A percentile compares a stretch with the other conserved stretches of the same genome.
These are phyloP conservation scores for Aphrocallistes beatrix DNA, from an alignment of 37 sponge, comb jelly and placozoan genomes.

Conservation along the genomic window DNA sequence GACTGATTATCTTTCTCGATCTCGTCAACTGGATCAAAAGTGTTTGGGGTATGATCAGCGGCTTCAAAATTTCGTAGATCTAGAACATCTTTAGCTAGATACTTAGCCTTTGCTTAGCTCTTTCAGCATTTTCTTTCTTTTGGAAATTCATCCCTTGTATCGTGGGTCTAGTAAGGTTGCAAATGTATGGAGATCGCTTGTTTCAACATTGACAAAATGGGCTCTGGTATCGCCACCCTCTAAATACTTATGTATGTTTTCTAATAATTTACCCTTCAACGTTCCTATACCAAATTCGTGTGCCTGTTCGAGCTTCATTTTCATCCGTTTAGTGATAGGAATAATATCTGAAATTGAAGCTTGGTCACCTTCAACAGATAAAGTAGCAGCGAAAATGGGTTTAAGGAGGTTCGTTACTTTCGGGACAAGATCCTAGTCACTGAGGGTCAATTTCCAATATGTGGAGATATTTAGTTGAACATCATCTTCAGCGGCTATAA, in stretches of 20 bases:
- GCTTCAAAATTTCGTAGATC: not conserved
- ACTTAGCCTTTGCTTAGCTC: not conserved
- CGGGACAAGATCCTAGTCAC: not conserved
- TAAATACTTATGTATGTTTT: slow-evolving; percentile 3
- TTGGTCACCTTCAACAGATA: not conserved
- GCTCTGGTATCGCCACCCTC: slow-evolving; percentile 11
- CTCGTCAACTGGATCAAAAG: not conserved
- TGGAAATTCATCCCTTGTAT: not conserved
- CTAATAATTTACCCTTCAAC: slow-evolving; percentile 11
- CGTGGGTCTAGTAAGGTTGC: not conserved
- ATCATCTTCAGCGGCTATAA: not conserved
- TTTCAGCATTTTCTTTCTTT: not conserved
- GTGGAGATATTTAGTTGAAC: not conserved
- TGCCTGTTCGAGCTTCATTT: slow-evolving; percentile 13
- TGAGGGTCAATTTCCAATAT: not conserved
- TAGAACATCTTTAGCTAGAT: not conserved
- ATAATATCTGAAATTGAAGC: slow-evolving; percentile 17
- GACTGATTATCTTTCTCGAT: not conserved
- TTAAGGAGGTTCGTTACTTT: not conserved
- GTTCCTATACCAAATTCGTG: not conserved
- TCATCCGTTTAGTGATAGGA: slow-evolving; percentile 11
- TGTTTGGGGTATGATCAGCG: not conserved
- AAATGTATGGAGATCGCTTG: not conserved
- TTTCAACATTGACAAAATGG: not conserved
- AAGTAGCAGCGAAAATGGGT: not conserved